Base-by-base conservation (phyloP, 2,113 vertebrate genomes). In the Alethe castanea region DNA sequence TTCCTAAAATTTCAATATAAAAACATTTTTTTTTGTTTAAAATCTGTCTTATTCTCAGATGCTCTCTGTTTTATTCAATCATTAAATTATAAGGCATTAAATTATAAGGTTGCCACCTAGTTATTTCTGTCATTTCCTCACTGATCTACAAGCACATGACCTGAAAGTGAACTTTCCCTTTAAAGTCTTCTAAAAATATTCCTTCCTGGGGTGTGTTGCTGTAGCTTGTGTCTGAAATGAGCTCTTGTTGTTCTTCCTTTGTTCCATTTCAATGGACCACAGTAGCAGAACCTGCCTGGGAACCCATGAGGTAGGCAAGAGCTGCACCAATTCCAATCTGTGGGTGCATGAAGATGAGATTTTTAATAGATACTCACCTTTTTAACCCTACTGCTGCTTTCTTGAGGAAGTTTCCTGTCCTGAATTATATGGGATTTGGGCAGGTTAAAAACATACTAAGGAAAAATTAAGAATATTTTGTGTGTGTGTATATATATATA, bases 11-110 rank as follows among this genome's bases (percentile, higher is more conserved):
- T 90, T 85, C 88, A 50, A 94, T 40, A 24, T 23, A 60, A 62
- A 82, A 82, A 2, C 42, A 2, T 47, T 57, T 69, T 38, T 78
- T 36, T 28, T 50, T 78, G 66, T 17, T 81, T 92, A 91, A 48
- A 85, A 76, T 71, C 50, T 65, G 18, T 33, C 57, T 84, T 71
- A 47, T 57, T 94, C 59, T 91, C 77, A 76, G 66, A 69, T 85
- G 66, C 72, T 66, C 84, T 66, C 20, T 1, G 0, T 72, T 95
- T 94, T 80, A 90, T 59, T 79, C 74, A 87, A 77, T 91, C 74
- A 76, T 59, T 90, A 90, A 92, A 91, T 95, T 85, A 87, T 36
- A 92, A 91, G 73, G 25, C 66, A 69, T 54, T 91, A 90, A 94
- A 89, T 95, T 89, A 85, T 31, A 90, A 82, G 81, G 81, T 23